These are phyloP conservation scores for Eulemur rufifrons DNA, from an alignment of 2,113 vertebrate species.

Conservation along the genomic window DNA sequence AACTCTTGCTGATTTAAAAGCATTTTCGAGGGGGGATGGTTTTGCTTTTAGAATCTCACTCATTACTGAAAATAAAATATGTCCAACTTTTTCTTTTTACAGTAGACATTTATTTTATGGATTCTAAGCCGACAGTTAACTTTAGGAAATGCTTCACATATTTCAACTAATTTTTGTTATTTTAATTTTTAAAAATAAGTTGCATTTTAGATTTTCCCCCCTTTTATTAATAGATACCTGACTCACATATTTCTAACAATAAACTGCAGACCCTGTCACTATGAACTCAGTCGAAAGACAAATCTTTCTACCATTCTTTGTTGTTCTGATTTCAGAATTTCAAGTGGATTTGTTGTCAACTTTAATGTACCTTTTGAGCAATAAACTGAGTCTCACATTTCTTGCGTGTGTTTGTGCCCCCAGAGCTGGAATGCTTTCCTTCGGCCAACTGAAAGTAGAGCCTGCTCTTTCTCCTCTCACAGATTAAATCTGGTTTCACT, in stretches of 20 bases:
- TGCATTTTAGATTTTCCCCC: neutral
- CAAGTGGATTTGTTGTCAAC: constrained; percentile 25
- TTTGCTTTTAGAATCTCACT: constrained; percentile 36
- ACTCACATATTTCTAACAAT: neutral
- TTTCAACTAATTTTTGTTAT: constrained; percentile 32
- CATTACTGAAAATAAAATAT: constrained; percentile 58
- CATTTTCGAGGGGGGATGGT: neutral
- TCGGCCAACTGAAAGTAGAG: constrained; percentile 72
- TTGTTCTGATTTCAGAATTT: constrained; percentile 34
- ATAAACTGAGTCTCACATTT: constrained; percentile 48
- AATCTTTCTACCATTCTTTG: neutral
- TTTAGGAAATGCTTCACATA: constrained; percentile 15
- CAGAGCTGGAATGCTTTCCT: constrained; percentile 73
- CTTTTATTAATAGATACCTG: neutral
- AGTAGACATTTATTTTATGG: constrained; percentile 24
- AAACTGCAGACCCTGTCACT: neutral
- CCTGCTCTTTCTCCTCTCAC: constrained; percentile 42
- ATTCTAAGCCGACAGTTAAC: neutral
- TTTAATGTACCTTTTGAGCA: constrained; percentile 50
- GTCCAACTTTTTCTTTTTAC: neutral
- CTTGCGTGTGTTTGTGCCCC: constrained; percentile 45
- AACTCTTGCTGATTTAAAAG: constrained; percentile 14
- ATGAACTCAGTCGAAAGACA: neutral
- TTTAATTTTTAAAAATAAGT: constrained; percentile 8
- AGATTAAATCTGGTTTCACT: constrained; percentile 75